A percentile compares a stretch with the other conserved stretches of the same genome.
Conservation (phyloP, 2,797 vertebrate species). For the Calcarius lapponicus region DNA sequence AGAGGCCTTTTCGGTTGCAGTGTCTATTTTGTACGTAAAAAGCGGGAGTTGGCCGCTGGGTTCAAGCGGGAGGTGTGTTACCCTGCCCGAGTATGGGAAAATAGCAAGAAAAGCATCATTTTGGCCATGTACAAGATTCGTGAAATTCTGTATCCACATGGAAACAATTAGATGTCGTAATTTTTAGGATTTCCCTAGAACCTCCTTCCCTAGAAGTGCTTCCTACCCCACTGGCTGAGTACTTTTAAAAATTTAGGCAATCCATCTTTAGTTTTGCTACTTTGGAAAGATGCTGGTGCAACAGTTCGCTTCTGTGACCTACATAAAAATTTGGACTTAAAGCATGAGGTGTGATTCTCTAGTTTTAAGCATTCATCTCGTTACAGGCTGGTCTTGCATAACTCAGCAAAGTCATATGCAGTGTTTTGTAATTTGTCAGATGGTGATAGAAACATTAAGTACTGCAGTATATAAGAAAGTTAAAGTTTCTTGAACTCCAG, state of each 20-base stretch:
- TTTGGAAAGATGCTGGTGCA: background rate
- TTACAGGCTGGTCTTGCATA: background rate
- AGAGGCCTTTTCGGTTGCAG: too few relatives aligned
- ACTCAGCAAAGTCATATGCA: background rate
- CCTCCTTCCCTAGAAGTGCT: background rate
- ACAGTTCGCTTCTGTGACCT: background rate
- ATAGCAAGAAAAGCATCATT: background rate
- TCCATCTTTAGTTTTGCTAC: background rate
- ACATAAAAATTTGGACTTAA: background rate
- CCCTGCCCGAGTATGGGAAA: background rate
- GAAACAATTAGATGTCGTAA: background rate
- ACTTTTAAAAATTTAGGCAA: background rate
- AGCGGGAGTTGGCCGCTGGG: background rate
- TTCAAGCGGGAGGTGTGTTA: too few relatives aligned
- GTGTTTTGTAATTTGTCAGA: background rate
- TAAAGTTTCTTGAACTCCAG: background rate
- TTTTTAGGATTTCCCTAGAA: background rate
- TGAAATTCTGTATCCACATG: background rate
- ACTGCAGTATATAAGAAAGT: background rate
- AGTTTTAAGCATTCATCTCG: background rate
- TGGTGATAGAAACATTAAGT: background rate
- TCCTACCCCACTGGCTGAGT: background rate
- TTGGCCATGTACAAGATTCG: background rate
- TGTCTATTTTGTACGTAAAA: accelerated
- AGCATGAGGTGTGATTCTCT: background rate